phyloP scores from a whole-genome alignment of 1,140 invertebrate genomes.

The Ctenoplectra terminalis region DNA sequence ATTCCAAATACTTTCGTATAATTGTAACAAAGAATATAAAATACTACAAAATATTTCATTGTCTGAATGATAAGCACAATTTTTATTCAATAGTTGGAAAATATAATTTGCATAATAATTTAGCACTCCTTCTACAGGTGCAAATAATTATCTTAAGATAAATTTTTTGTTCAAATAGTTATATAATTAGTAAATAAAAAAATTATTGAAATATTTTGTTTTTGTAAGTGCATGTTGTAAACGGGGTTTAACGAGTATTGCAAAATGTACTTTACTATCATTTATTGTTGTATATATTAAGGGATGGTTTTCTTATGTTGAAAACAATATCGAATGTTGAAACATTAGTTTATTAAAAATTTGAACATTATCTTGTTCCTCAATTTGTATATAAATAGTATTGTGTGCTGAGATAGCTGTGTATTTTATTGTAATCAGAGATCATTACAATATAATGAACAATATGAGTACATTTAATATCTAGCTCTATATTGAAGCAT shows the following conservation, averaged over 20 bases:
- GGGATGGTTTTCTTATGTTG: not conserved
- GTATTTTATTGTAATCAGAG: conserved; percentile 1
- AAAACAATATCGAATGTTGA: not conserved
- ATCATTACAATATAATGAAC: conserved; percentile 3
- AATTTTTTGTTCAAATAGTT: conserved; percentile 23
- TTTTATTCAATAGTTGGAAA: conserved; percentile 23
- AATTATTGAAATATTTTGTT: not conserved
- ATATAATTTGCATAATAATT: conserved; percentile 31
- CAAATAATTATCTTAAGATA: conserved; percentile 16
- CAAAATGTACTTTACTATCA: not conserved
- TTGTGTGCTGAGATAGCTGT: not conserved
- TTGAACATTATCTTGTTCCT: not conserved
- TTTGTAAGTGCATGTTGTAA: not conserved
- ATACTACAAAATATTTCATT: conserved; percentile 9
- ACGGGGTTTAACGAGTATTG: conserved; percentile 1
- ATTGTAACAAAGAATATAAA: conserved; percentile 7
- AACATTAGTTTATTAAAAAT: not conserved
- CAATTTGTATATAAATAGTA: conserved; percentile 7
- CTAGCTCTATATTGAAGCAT: not conserved
- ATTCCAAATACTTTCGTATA: not conserved
- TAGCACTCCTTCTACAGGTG: conserved; percentile 42
- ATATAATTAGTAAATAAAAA: not conserved
- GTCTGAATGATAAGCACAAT: conserved; percentile 17
- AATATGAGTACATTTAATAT: not conserved
- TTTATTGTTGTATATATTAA: conserved; percentile 7